Conservation (phyloP, 2,888 invertebrate genomes). For the Capitulum mitella region DNA sequence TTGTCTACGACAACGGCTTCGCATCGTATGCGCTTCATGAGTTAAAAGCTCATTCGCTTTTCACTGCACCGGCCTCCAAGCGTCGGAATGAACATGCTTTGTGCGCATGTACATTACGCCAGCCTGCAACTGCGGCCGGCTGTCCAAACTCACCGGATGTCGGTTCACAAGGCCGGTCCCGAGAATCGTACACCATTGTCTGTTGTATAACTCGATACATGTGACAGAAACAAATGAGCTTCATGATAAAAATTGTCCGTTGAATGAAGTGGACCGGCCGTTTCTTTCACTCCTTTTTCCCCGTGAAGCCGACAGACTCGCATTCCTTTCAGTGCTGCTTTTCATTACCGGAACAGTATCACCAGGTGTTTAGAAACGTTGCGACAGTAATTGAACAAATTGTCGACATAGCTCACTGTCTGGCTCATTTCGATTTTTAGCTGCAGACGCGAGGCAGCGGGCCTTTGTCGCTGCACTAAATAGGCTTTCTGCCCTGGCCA, state of each 20-base stretch:
- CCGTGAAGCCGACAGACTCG: neutral
- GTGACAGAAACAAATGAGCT: neutral
- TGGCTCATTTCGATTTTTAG: neutral
- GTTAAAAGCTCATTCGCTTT: no score
- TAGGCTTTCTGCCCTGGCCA: no score
- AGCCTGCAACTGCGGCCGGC: no score
- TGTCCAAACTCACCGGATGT: no score
- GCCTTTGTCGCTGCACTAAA: neutral
- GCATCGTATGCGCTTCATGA: no score
- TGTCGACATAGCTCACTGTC: neutral
- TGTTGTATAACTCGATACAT: no score
- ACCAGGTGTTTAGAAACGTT: neutral
- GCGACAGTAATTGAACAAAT: neutral
- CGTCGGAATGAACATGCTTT: no score
- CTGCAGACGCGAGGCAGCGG: neutral
- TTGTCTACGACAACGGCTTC: no score
- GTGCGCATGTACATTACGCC: no score
- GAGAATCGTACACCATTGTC: no score
- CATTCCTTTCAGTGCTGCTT: neutral
- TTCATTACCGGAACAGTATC: neutral
- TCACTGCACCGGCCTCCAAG: no score
- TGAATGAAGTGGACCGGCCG: neutral
- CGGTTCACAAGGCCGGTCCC: no score
- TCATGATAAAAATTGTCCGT: neutral
- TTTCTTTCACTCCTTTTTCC: neutral